A percentile compares a stretch with the other conserved stretches of the same genome.
Evolutionary conservation across 2,797 vertebrate species (phyloP).

Genomic region (Cyclopterus lumpus): DNA sequence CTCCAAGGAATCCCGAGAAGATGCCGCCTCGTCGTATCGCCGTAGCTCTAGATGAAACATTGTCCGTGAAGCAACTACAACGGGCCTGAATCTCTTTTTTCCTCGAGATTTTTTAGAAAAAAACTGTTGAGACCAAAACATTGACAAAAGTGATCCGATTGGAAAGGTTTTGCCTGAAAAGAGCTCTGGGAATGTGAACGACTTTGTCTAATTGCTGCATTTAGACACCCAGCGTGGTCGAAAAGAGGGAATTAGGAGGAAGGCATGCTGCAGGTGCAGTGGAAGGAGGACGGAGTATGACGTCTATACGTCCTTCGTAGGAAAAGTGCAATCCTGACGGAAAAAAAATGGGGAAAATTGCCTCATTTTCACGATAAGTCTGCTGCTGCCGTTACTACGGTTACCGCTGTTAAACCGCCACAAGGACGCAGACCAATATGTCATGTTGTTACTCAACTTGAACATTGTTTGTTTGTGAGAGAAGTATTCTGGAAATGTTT

Average conservation of each 20-base stretch:
- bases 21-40: slow-evolving; percentile 38
- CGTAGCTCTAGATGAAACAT: slow-evolving; percentile 42
- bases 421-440: slow-evolving; percentile 6
- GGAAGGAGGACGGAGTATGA: slow-evolving; percentile 29
- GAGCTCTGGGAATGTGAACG: slow-evolving; percentile 75
- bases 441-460: slow-evolving; percentile 18
- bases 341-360: slow-evolving; percentile 5
- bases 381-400: background rate
- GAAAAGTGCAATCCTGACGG: slow-evolving; percentile 20
- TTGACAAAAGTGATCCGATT: slow-evolving; percentile 71
- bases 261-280: slow-evolving; percentile 67
- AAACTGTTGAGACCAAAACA: background rate
- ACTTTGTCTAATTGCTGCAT: slow-evolving; percentile 78
- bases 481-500: slow-evolving; percentile 24
- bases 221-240: slow-evolving; percentile 68
- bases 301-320: slow-evolving; percentile 13
- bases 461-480: slow-evolving; percentile 38
- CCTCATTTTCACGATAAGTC: background rate
- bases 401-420: background rate
- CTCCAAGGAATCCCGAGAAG: slow-evolving; percentile 46
- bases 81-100: slow-evolving; percentile 6
- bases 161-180: slow-evolving; percentile 67
- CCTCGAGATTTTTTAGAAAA: slow-evolving; percentile 4
- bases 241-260: slow-evolving; percentile 51
- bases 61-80: slow-evolving; percentile 26